phyloP scores from a whole-genome alignment of 2,888 invertebrate genomes.

The Ganaspis brasiliensis region DNA sequence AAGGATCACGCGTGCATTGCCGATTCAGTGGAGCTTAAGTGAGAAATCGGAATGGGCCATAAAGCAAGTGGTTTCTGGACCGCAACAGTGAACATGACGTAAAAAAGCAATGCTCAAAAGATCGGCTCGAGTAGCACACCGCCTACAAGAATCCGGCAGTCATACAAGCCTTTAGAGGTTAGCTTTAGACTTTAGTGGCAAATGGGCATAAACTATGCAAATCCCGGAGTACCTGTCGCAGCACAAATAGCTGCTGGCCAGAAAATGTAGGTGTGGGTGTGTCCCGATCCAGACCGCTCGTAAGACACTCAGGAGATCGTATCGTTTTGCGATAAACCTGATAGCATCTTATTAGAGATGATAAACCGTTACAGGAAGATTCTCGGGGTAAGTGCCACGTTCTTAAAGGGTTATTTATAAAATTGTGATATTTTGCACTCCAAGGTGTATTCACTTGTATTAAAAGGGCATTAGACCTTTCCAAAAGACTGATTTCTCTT shows the following conservation, averaged over 20 bases:
- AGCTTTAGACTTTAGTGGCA: constrained; percentile 40
- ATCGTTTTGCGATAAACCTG: constrained; percentile 62
- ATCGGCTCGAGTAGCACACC: constrained; percentile 27
- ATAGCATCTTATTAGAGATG: constrained; percentile 71
- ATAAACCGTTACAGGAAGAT: constrained; percentile 61
- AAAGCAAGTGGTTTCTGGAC: constrained; percentile 32
- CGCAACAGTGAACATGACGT: background rate
- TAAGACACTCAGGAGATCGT: constrained; percentile 50
- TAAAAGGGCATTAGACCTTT: background rate
- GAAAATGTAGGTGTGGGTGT: constrained; percentile 60
- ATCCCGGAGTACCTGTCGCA: constrained; percentile 63
- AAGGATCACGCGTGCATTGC: background rate
- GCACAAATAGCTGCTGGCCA: constrained; percentile 66
- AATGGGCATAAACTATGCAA: constrained; percentile 65
- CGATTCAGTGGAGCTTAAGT: constrained; percentile 16
- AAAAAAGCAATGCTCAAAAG: constrained; percentile 40
- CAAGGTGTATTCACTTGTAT: constrained; percentile 11
- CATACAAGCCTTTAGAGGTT: background rate
- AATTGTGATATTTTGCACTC: constrained; percentile 52
- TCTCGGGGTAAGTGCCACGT: constrained; percentile 46
- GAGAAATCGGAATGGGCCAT: constrained; percentile 33
- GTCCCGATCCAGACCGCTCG: constrained; percentile 46
- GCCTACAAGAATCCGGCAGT: constrained; percentile 45
- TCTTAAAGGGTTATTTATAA: constrained; percentile 64
- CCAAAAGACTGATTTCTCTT: background rate